Evolutionary conservation across 2,888 invertebrate genomes (phyloP).

Genomic region (Drosophila vallismaia): DNA sequence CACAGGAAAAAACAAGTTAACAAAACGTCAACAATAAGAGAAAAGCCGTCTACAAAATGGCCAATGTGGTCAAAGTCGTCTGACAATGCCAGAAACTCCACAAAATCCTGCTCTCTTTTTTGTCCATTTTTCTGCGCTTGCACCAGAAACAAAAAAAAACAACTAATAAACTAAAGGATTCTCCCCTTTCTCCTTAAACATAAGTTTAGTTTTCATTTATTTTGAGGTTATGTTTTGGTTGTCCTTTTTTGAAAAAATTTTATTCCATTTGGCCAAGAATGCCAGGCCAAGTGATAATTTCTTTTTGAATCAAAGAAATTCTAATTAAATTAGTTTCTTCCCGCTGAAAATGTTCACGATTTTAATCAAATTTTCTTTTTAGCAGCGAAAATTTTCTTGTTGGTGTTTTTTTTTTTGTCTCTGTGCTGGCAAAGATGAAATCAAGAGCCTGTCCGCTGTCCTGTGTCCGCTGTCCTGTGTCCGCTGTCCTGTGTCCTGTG

Average conservation of each 20-base stretch:
- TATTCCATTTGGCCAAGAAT: too few species aligned
- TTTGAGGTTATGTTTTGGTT: neutral
- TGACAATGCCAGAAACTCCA: too few species aligned
- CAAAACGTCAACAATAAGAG: constrained; percentile 68
- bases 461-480: constrained; percentile 8
- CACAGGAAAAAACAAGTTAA: constrained; percentile 78
- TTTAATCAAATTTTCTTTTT: constrained; percentile 13
- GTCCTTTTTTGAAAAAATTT: neutral
- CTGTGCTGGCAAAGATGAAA: constrained; percentile 3
- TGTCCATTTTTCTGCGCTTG: neutral
- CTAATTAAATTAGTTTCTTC: constrained; percentile 26
- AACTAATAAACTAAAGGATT: neutral
- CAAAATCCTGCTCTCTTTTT: neutral
- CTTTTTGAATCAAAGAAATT: constrained; percentile 25
- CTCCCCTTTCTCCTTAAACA: too few species aligned
- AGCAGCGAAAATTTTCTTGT: neutral
- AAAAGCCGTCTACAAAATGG: constrained; percentile 50
- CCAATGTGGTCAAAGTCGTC: neutral
- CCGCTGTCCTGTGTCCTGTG: neutral
- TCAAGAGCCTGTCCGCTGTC: constrained; percentile 15
- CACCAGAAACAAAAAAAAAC: constrained; percentile 10
- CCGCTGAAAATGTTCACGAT: constrained; percentile 11
- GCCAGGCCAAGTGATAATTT: neutral
- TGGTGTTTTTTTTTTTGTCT: constrained; percentile 1
- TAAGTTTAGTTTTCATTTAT: neutral